Evolutionary conservation across 2,797 vertebrate genomes (phyloP).

Genomic region (Craterocephalus amniculus): DNA sequence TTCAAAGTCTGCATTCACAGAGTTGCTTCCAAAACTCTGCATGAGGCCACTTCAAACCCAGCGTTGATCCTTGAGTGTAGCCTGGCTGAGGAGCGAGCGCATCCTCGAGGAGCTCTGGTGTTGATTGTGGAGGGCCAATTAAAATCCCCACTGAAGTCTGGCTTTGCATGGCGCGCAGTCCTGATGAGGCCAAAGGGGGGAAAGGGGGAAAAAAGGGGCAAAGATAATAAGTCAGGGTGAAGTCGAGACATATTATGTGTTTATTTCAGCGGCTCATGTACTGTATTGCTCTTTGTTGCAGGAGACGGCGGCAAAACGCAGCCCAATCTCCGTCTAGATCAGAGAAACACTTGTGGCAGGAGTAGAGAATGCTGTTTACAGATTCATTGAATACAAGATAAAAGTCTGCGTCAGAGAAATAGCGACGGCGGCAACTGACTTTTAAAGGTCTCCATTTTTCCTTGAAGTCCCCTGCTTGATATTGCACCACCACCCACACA

Average conservation of each 20-base stretch:
- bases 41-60: slow-evolving; percentile 80
- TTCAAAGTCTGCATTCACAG: slow-evolving; percentile 73
- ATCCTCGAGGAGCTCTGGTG: slow-evolving; percentile 73
- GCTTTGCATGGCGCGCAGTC: slow-evolving; percentile 55
- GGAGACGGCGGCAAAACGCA: slow-evolving; percentile 64
- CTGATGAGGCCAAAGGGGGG: slow-evolving; percentile 75
- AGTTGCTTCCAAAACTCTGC: slow-evolving; percentile 78
- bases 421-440: slow-evolving; percentile 74
- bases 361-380: slow-evolving; percentile 81
- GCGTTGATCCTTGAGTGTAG: slow-evolving; percentile 75
- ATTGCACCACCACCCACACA: slow-evolving; percentile 50
- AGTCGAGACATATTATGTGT: slow-evolving; percentile 53
- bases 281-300: slow-evolving; percentile 72
- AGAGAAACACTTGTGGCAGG: slow-evolving; percentile 77
- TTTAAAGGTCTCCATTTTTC: slow-evolving; percentile 83
- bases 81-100: slow-evolving; percentile 70
- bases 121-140: slow-evolving; percentile 83
- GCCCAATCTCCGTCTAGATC: slow-evolving; percentile 75
- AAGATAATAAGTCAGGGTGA: slow-evolving; percentile 36
- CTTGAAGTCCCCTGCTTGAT: slow-evolving; percentile 78
- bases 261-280: slow-evolving; percentile 60
- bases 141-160: slow-evolving; percentile 74
- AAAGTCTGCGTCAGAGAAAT: slow-evolving; percentile 79
- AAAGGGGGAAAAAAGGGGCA: slow-evolving; percentile 26
- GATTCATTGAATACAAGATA: slow-evolving; percentile 82